These are phyloP conservation scores for Neosalanx taihuensis DNA, from an alignment of 2,797 vertebrate genomes.

Conservation along the genomic window DNA sequence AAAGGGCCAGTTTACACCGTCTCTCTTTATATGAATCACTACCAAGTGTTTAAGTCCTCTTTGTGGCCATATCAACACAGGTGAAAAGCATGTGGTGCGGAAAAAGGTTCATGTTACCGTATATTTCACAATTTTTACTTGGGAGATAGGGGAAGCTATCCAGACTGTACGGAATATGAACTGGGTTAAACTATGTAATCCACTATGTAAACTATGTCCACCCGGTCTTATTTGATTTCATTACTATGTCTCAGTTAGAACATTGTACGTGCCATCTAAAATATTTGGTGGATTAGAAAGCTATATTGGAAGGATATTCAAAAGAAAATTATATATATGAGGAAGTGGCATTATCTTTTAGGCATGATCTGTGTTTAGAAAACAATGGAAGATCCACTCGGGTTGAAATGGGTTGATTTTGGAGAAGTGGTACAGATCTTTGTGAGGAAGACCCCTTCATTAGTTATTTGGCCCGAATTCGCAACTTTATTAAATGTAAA, in stretches of 20 bases:
- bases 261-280: too few species aligned
- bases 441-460: not conserved
- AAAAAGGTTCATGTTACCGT: not conserved
- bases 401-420: not conserved
- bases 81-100: constrained; percentile 38
- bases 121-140: too few species aligned
- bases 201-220: too few species aligned
- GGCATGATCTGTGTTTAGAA: not conserved
- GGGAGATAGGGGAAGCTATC: not conserved
- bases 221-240: too few species aligned
- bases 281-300: too few species aligned
- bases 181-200: too few species aligned
- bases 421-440: too few species aligned
- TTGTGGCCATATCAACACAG: constrained; percentile 33
- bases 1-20: constrained; percentile 66
- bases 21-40: constrained; percentile 70
- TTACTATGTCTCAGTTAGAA: too few species aligned
- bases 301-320: too few species aligned
- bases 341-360: not conserved
- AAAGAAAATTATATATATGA: too few species aligned
- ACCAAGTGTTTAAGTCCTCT: constrained; percentile 62
- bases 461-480: constrained; percentile 79
- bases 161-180: not conserved
- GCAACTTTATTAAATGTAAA: constrained; percentile 87
- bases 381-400: not conserved